These are phyloP conservation scores for Lepilemur septentrionalis DNA, from an alignment of 2,797 vertebrate genomes.

Conservation along the genomic window DNA sequence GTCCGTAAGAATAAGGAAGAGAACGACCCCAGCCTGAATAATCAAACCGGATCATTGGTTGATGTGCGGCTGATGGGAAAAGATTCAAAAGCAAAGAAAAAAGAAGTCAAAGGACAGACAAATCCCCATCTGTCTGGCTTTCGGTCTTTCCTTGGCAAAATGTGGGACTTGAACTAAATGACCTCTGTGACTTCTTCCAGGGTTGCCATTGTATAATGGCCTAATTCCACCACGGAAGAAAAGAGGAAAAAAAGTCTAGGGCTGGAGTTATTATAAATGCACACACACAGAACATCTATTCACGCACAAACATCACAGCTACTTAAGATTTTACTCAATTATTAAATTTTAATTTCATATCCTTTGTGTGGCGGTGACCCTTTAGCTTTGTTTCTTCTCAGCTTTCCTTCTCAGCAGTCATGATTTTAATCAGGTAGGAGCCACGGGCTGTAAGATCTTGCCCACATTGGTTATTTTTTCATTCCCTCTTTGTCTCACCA, in stretches of 20 bases:
- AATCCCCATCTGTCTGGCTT: constrained; percentile 13
- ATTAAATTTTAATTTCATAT: background rate
- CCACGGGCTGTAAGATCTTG: background rate
- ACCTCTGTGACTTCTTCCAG: constrained; percentile 40
- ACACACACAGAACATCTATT: background rate
- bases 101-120: constrained; percentile 49
- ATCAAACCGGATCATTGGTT: background rate
- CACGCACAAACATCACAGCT: background rate
- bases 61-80: constrained; percentile 33
- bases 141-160: constrained; percentile 5
- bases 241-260: background rate
- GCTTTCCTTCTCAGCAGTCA: background rate
- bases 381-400: background rate
- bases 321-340: background rate
- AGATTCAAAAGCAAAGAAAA: constrained; percentile 56
- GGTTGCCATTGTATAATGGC: background rate
- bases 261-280: background rate
- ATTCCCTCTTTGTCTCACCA: background rate
- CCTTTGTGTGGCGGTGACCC: background rate
- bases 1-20: constrained; percentile 54
- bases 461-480: background rate
- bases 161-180: constrained; percentile 1
- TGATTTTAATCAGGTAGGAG: background rate
- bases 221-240: background rate
- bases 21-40: constrained; percentile 52